Evolutionary conservation across 2,113 vertebrate genomes (phyloP).

Genomic region (Mandrillus leucophaeus): DNA sequence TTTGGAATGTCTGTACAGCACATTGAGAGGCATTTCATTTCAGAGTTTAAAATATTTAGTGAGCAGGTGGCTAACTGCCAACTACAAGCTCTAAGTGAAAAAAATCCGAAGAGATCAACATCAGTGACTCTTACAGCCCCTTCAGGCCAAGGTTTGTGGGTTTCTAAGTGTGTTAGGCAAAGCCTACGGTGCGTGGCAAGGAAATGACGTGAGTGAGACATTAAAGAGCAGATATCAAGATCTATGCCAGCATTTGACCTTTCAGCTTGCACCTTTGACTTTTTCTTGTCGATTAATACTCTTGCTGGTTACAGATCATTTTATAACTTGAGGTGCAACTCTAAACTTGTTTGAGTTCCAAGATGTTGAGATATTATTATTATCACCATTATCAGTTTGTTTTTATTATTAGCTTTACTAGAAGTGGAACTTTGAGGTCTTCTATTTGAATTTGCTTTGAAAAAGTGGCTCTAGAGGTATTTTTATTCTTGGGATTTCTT

Average conservation of each 20-base stretch:
- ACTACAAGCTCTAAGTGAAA: conserved; percentile 63
- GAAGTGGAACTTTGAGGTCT: not conserved
- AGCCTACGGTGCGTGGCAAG: not conserved
- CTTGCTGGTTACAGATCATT: not conserved
- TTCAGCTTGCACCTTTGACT: not conserved
- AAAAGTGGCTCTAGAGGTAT: not conserved
- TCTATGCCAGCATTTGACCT: not conserved
- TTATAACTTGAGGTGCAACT: not conserved
- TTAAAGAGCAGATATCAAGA: not conserved
- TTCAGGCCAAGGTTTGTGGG: not conserved
- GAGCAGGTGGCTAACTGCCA: conserved; percentile 75
- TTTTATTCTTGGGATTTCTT: not conserved
- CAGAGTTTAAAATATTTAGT: conserved; percentile 80
- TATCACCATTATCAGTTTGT: not conserved
- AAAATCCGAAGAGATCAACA: not conserved
- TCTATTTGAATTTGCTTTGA: not conserved
- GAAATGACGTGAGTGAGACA: not conserved
- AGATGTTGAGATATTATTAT: not conserved
- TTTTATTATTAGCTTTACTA: not conserved
- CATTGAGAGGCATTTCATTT: conserved; percentile 77
- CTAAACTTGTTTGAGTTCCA: not conserved
- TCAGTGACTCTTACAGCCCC: not conserved
- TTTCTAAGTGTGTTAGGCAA: not conserved
- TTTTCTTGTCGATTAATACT: not conserved
- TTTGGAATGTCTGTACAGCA: conserved; percentile 43